Evolutionary conservation across 2,888 invertebrate species (phyloP).

Genomic region (Pegoplata infirma): DNA sequence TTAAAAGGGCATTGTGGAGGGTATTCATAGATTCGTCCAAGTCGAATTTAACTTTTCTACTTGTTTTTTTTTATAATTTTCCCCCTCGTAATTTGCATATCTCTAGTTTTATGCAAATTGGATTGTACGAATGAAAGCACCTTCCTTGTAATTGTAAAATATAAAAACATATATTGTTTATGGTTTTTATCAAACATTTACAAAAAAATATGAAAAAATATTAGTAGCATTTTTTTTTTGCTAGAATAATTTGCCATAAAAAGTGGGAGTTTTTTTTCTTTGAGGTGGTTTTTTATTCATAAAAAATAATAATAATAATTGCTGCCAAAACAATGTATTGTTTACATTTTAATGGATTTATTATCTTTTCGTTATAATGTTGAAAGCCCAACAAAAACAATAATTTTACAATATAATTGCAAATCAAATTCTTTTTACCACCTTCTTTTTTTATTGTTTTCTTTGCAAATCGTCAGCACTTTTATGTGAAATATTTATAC

Average conservation of each 20-base stretch:
- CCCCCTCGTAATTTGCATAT: no score
- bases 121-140: no score
- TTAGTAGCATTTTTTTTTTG: background rate
- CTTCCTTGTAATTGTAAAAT: no score
- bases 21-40: no score
- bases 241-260: background rate
- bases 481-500: slow-evolving; percentile 12
- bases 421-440: slow-evolving; percentile 20
- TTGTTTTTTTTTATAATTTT: no score
- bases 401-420: slow-evolving; percentile 12
- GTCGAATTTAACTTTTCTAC: no score
- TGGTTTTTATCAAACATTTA: slow-evolving; percentile 18
- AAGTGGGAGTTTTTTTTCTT: background rate
- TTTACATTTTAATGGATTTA: background rate
- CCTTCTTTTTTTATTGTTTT: background rate
- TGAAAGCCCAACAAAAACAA: background rate
- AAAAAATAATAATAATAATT: no score
- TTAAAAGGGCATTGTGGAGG: no score
- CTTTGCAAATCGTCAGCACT: background rate
- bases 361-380: background rate
- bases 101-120: no score
- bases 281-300: no score
- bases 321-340: background rate
- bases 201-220: background rate
- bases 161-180: slow-evolving; percentile 21